A percentile compares a stretch with the other conserved stretches of the same genome.
Conservation (phyloP, 2,797 vertebrate genomes). For the Chromis chromis region DNA sequence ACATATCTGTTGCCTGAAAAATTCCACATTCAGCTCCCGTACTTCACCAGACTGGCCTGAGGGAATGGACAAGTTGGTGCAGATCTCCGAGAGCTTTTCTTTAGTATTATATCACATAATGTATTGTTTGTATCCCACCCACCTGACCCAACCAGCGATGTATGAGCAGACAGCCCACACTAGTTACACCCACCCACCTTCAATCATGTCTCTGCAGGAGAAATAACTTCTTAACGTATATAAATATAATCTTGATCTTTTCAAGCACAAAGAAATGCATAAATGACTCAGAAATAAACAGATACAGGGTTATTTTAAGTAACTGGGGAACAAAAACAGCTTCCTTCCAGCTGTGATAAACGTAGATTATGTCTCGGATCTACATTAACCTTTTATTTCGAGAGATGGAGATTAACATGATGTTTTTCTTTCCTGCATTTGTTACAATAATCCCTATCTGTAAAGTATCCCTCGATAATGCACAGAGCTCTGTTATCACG, state of each 20-base stretch:
- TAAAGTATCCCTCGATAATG: not conserved
- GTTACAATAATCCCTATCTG: not conserved
- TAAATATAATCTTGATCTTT: conserved; percentile 9
- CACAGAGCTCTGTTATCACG: not conserved
- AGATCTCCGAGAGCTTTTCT: not conserved
- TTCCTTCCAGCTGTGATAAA: conserved; percentile 14
- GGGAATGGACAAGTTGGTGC: not conserved
- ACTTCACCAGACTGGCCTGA: not conserved
- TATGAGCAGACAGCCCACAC: conserved; percentile 10
- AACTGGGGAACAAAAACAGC: not conserved
- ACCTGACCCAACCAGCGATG: not conserved
- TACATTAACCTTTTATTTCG: conserved; percentile 10
- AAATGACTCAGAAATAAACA: conserved; percentile 4
- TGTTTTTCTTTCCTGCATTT: not conserved
- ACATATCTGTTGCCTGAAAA: not conserved
- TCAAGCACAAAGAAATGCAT: conserved; percentile 13
- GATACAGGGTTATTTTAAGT: conserved; percentile 28
- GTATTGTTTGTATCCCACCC: not conserved
- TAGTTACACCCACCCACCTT: not conserved
- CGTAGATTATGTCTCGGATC: conserved; percentile 8
- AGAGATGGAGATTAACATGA: not conserved
- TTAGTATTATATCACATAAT: conserved; percentile 5
- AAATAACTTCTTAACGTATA: not conserved
- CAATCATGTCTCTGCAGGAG: not conserved
- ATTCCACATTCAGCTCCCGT: not conserved